Evolutionary conservation across 2,113 vertebrate species (phyloP).

Genomic region (Crotalus helleri): DNA sequence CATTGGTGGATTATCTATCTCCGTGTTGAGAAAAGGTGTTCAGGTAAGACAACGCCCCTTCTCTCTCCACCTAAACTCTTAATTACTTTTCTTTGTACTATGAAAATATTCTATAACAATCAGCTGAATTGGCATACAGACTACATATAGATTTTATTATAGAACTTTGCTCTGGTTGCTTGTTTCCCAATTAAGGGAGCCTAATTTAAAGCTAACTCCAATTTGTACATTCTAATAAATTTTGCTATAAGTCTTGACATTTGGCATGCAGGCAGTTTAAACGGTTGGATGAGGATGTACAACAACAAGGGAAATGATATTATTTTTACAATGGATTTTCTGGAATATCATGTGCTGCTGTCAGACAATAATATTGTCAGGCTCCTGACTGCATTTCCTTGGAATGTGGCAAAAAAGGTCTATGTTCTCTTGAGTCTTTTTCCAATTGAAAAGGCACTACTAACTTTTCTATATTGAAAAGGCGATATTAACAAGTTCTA

Average conservation of each 20-base stretch:
- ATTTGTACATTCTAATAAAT: neutral
- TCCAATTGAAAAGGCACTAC: neutral
- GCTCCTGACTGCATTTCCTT: neutral
- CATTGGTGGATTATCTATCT: too few relatives aligned
- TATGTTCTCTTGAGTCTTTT: neutral
- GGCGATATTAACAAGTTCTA: neutral
- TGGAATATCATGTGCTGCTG: neutral
- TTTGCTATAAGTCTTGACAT: neutral
- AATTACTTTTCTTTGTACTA: neutral
- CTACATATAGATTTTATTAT: neutral
- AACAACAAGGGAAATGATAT: neutral
- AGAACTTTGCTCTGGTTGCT: neutral
- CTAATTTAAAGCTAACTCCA: neutral
- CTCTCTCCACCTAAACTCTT: neutral
- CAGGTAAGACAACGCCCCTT: too few relatives aligned
- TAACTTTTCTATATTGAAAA: neutral
- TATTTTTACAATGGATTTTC: neutral
- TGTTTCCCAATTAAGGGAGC: neutral
- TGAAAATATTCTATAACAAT: neutral
- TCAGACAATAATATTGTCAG: neutral
- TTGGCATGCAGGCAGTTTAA: neutral
- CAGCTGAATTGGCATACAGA: neutral
- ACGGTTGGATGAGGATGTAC: neutral
- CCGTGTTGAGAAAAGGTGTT: too few relatives aligned
- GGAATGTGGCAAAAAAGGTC: neutral